Conservation (phyloP, 2,113 vertebrate genomes). For the Malurus alboscapulatus region DNA sequence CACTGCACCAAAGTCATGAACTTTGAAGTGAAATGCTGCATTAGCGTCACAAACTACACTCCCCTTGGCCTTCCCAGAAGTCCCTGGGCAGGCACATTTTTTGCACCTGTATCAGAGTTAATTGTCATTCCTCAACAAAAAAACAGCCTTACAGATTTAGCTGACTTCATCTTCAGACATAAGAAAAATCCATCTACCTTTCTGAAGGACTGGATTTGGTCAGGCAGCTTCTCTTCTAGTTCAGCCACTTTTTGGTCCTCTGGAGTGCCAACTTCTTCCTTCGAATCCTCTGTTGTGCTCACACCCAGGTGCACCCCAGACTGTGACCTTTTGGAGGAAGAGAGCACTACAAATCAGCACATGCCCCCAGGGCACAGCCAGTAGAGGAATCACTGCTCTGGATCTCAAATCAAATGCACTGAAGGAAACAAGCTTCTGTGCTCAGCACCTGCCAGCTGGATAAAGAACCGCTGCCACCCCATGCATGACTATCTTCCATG, state of each 20-base stretch:
- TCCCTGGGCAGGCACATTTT: neutral
- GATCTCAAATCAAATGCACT: neutral
- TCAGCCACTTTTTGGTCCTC: conserved; percentile 30
- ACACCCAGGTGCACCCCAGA: neutral
- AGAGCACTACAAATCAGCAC: conserved; percentile 37
- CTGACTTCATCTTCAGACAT: neutral
- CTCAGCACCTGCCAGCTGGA: neutral
- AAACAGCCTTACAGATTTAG: neutral
- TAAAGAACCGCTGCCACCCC: neutral
- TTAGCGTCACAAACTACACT: neutral
- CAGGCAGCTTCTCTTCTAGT: conserved; percentile 35
- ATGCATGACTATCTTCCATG: neutral
- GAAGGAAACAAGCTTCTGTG: neutral
- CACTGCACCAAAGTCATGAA: neutral
- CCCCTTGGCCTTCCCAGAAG: neutral
- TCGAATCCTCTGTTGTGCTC: neutral
- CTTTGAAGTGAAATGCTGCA: neutral
- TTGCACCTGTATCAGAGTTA: neutral
- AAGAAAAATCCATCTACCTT: conserved; percentile 52
- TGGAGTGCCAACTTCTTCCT: neutral
- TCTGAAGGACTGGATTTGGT: conserved; percentile 24
- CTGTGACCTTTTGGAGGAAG: conserved; percentile 65
- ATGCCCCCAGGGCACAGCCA: neutral
- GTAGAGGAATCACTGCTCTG: neutral
- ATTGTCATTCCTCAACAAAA: neutral